Base-by-base conservation (phyloP, 2,113 vertebrate genomes). In the Rhizomys pruinosus region DNA sequence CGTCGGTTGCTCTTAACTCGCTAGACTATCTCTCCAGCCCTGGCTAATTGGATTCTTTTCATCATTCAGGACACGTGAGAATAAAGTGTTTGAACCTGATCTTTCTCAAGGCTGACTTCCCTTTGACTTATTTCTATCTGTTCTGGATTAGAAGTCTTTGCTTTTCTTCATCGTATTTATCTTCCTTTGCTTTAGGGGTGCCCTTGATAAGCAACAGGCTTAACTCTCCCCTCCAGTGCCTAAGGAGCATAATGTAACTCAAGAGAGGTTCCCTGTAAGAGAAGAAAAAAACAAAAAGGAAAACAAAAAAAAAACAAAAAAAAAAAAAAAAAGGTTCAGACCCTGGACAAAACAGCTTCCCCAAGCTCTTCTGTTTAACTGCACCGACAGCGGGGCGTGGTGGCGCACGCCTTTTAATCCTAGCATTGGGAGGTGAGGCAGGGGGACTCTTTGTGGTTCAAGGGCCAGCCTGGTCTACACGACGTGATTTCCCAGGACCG, bases 61-160 rank as follows among this genome's bases (percentile, higher is more conserved):
- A 84, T 84, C 44, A 73, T 37, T 86, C 74, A 59, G 47, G 29
- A 84, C 61, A 90, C 68, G 25, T 59, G 23, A 44, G 27, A 93
- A 55, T 86, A 68, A 71, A 37, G 55, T 85, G 25, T 86, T 72
- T 89, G 79, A 85, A 79, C 25, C 63, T 84, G 19, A 66, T 74
- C 32, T 81, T 95, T 96, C 74, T 74, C 47, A 82, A 90, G 73
- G 81, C 42, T 47, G 4, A 57, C 73, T 91, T 44, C 55, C 61
- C 95, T 87, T 81, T 15, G 63, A 55, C 44, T 77, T 57, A 25
- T 52, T 84, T 81, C 55, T 86, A 63, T 73, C 25, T 66, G 52
- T 66, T 92, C 55, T 69, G 27, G 42, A 79, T 74, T 77, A 80
- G n/a, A 87, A 89, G 66, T 29, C 44, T 57, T 94, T 52, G 23